Conservation (phyloP, 2,888 invertebrate genomes). For the Andrena trimmerana region DNA sequence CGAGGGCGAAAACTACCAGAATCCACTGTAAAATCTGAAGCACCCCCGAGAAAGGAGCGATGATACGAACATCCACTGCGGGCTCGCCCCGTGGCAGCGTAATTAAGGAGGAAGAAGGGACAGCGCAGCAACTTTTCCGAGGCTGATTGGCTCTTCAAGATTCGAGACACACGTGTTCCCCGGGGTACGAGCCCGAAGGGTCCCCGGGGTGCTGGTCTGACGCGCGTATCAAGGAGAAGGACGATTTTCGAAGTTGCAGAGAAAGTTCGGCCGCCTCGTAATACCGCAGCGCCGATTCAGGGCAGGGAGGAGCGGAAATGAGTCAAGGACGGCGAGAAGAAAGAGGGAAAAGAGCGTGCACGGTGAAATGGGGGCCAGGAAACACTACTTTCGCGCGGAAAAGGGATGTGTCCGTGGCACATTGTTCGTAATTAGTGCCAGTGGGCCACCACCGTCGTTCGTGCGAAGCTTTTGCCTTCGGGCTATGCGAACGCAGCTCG, state of each 20-base stretch:
- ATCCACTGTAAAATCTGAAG: background rate
- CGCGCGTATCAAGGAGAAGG: slow-evolving; percentile 37
- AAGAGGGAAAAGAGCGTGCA: background rate
- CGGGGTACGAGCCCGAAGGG: slow-evolving; percentile 52
- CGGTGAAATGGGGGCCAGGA: background rate
- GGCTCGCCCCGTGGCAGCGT: slow-evolving; percentile 24
- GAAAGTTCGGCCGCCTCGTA: slow-evolving; percentile 56
- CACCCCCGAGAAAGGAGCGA: background rate
- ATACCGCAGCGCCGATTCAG: slow-evolving; percentile 15
- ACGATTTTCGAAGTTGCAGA: slow-evolving; percentile 53
- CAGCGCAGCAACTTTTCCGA: slow-evolving; percentile 49
- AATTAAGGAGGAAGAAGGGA: slow-evolving; percentile 62
- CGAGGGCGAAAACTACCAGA: too few relatives aligned
- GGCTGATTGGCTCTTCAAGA: slow-evolving; percentile 67
- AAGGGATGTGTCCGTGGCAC: slow-evolving; percentile 43
- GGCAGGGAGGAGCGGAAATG: background rate
- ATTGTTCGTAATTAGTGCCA: slow-evolving; percentile 60
- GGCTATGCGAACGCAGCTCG: slow-evolving; percentile 33
- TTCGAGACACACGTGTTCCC: slow-evolving; percentile 60
- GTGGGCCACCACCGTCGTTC: slow-evolving; percentile 56
- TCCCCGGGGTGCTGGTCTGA: slow-evolving; percentile 47
- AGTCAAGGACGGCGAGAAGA: background rate
- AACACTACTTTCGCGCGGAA: slow-evolving; percentile 3
- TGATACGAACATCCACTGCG: slow-evolving; percentile 4
- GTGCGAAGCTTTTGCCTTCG: slow-evolving; percentile 43